Percentiles rank a stretch among this genome's conserved stretches.
Conservation (phyloP, 2,797 vertebrate species). For the Chelmon rostratus region DNA sequence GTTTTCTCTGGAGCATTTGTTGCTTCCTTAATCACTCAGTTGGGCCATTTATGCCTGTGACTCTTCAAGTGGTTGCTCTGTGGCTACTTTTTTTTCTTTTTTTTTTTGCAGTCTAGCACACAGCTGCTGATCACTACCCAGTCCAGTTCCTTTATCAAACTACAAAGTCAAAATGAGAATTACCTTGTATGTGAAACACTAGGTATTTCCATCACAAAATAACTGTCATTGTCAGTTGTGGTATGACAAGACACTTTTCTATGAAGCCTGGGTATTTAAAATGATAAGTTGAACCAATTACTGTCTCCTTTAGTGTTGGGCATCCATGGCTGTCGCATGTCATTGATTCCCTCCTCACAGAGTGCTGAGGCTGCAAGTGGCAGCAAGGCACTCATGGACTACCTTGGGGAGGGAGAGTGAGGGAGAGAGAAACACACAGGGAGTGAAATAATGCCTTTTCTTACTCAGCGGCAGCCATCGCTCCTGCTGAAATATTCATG, state of each 20-base stretch:
- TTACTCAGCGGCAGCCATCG: constrained; percentile 42
- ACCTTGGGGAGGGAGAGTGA: constrained; percentile 22
- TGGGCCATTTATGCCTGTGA: neutral
- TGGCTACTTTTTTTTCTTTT: neutral
- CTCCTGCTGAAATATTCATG: constrained; percentile 58
- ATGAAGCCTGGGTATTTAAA: constrained; percentile 6
- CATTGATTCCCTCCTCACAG: constrained; percentile 56
- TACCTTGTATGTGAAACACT: neutral
- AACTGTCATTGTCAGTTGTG: constrained; percentile 1
- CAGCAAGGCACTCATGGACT: constrained; percentile 48
- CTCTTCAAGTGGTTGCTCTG: neutral
- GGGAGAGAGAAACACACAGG: constrained; percentile 30
- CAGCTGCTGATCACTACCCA: neutral
- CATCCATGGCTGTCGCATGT: constrained; percentile 34
- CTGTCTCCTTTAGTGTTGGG: constrained; percentile 18
- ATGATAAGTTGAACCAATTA: constrained; percentile 27
- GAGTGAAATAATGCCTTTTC: constrained; percentile 47
- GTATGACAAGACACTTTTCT: neutral
- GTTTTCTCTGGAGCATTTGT: neutral
- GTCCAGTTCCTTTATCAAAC: neutral
- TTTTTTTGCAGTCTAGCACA: neutral
- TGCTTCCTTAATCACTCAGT: neutral
- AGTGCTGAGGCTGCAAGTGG: constrained; percentile 62
- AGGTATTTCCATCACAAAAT: neutral
- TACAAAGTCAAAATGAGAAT: neutral